phyloP scores from a whole-genome alignment of 1,140 invertebrate genomes.

The Drosophila mayri region DNA sequence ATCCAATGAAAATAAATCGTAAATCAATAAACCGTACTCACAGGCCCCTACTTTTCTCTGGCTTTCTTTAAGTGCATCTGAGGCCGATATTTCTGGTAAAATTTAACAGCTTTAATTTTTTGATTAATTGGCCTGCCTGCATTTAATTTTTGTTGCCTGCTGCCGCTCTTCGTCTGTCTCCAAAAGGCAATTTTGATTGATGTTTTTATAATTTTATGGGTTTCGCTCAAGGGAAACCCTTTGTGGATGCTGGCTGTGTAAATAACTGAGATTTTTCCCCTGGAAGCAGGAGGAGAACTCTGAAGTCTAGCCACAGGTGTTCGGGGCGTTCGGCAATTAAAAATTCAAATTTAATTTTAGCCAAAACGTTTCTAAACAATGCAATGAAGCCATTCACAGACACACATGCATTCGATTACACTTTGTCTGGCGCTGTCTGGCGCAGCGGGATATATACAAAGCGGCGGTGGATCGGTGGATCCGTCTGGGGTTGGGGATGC shows the following conservation, averaged over 20 bases:
- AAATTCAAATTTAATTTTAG: constrained; percentile 78
- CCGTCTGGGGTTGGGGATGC: constrained; percentile 16
- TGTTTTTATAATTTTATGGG: constrained; percentile 77
- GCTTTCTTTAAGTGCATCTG: constrained; percentile 31
- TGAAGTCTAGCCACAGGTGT: constrained; percentile 68
- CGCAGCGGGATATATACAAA: constrained; percentile 50
- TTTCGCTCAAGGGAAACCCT: constrained; percentile 6
- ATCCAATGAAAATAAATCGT: constrained; percentile 79
- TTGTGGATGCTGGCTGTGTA: constrained; percentile 8
- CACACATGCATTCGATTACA: constrained; percentile 50
- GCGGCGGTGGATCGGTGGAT: constrained; percentile 18
- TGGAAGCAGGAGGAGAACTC: constrained; percentile 8
- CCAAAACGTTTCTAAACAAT: constrained; percentile 80
- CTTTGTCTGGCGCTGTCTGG: constrained; percentile 53
- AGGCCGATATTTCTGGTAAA: constrained; percentile 46
- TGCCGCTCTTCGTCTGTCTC: constrained; percentile 14
- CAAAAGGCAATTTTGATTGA: constrained; percentile 70
- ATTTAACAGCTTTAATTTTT: constrained; percentile 70
- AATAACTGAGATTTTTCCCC: constrained; percentile 23
- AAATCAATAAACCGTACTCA: constrained; percentile 77
- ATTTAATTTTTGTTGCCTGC: constrained; percentile 49
- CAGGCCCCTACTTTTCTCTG: constrained; percentile 20
- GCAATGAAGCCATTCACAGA: constrained; percentile 62
- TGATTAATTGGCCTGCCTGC: constrained; percentile 70
- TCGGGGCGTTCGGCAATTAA: constrained; percentile 62